Percentiles rank a stretch among this genome's conserved stretches.
Evolutionary conservation across 1,140 invertebrate genomes (phyloP).

Genomic region (Thaumetopoea pityocampa): DNA sequence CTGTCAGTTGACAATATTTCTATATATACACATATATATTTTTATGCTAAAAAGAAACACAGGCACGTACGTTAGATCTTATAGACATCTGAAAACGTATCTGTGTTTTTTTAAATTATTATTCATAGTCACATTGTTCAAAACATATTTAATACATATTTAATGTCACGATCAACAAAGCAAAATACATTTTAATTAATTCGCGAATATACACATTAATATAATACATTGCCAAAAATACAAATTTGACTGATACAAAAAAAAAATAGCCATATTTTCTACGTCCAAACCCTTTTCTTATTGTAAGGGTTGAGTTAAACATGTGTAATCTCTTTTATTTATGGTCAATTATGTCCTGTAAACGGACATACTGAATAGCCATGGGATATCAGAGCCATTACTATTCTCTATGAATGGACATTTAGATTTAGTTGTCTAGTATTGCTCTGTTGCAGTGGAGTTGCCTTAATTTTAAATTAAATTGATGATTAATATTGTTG

Average conservation of each 20-base stretch:
- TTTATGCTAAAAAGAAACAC: constrained; percentile 7
- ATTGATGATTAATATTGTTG: background rate
- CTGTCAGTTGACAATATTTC: no score
- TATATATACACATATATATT: background rate
- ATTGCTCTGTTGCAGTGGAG: constrained; percentile 22
- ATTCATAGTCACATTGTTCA: constrained; percentile 1
- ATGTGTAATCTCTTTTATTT: constrained; percentile 65
- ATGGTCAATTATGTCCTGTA: constrained; percentile 66
- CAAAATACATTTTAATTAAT: constrained; percentile 11
- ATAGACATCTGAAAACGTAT: no score
- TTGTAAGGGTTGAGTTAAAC: constrained; percentile 47
- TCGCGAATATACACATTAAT: constrained; percentile 6
- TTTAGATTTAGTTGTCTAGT: constrained; percentile 52
- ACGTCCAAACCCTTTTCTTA: constrained; percentile 29
- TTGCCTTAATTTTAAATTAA: constrained; percentile 6
- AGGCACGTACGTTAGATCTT: no score
- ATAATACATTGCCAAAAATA: constrained; percentile 6
- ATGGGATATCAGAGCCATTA: constrained; percentile 39
- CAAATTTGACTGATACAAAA: constrained; percentile 12
- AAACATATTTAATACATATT: background rate
- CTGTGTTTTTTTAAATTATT: no score
- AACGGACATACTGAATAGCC: constrained; percentile 39
- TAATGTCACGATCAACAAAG: constrained; percentile 9
- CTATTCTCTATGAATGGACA: constrained; percentile 32
- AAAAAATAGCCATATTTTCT: constrained; percentile 6